phyloP scores from a whole-genome alignment of 2,888 invertebrate species.

The Andrena haemorrhoa region DNA sequence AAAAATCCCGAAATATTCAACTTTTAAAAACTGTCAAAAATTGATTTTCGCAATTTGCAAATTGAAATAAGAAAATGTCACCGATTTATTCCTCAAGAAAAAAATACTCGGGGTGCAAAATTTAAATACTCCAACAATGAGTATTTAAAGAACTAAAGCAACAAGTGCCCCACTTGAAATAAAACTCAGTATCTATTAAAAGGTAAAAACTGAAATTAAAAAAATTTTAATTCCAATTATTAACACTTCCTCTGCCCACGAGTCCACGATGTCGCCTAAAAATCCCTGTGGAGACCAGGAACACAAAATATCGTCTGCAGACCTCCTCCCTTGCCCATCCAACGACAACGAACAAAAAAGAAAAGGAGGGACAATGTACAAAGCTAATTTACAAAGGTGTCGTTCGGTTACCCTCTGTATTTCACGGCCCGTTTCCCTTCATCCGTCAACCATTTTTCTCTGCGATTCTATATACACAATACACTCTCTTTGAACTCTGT shows the following conservation, averaged over 20 bases:
- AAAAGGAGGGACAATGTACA: constrained; percentile 51
- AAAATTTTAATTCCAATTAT: background rate
- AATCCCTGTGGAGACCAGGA: background rate
- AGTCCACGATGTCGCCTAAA: background rate
- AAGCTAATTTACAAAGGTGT: constrained; percentile 72
- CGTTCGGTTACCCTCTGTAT: constrained; percentile 67
- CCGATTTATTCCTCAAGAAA: too few relatives aligned
- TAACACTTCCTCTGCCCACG: constrained; percentile 20
- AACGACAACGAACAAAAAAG: constrained; percentile 34
- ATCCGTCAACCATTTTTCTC: constrained; percentile 29
- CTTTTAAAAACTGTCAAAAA: background rate
- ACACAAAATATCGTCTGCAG: background rate
- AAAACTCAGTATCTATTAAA: too few relatives aligned
- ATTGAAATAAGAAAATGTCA: too few relatives aligned
- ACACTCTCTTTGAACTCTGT: constrained; percentile 55
- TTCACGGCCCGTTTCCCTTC: constrained; percentile 53
- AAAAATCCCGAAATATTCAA: background rate
- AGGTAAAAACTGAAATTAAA: too few relatives aligned
- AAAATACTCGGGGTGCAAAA: too few relatives aligned
- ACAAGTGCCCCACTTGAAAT: too few relatives aligned
- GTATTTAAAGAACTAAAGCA: too few relatives aligned
- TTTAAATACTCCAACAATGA: too few relatives aligned
- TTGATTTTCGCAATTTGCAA: too few relatives aligned
- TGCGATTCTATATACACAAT: constrained; percentile 57
- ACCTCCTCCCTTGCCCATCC: constrained; percentile 12